phyloP scores from a whole-genome alignment of 2,113 vertebrate genomes.

The Desmodus rotundus region DNA sequence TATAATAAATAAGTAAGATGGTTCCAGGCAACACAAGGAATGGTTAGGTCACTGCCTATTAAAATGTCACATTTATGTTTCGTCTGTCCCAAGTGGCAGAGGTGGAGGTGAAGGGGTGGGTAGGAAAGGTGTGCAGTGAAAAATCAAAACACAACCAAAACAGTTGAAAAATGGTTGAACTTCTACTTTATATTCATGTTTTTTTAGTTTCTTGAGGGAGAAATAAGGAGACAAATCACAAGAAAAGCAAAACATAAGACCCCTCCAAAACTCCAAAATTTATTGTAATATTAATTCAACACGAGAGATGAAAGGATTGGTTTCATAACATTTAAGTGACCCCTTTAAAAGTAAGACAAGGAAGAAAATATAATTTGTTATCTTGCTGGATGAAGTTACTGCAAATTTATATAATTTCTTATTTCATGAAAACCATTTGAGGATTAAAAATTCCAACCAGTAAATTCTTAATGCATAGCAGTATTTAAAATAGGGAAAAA shows the following conservation, averaged over 20 bases:
- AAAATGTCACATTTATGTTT: not conserved
- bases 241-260: not conserved
- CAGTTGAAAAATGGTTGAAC: not conserved
- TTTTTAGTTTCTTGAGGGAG: not conserved
- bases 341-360: not conserved
- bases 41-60: not conserved
- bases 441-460: constrained; percentile 11
- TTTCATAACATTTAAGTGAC: not conserved
- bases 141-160: not conserved
- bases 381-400: not conserved
- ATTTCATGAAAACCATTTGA: not conserved
- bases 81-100: not conserved
- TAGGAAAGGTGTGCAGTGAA: not conserved
- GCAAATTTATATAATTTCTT: constrained; percentile 7
- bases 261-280: not conserved
- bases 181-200: not conserved
- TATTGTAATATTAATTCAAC: not conserved
- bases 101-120: not conserved
- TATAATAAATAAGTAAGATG: not conserved
- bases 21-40: not conserved
- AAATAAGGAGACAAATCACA: not conserved
- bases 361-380: not conserved
- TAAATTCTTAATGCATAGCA: not conserved
- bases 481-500: not conserved
- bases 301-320: not conserved